These are phyloP conservation scores for Carollia perspicillata DNA, from an alignment of 2,113 vertebrate genomes.

Conservation along the genomic window DNA sequence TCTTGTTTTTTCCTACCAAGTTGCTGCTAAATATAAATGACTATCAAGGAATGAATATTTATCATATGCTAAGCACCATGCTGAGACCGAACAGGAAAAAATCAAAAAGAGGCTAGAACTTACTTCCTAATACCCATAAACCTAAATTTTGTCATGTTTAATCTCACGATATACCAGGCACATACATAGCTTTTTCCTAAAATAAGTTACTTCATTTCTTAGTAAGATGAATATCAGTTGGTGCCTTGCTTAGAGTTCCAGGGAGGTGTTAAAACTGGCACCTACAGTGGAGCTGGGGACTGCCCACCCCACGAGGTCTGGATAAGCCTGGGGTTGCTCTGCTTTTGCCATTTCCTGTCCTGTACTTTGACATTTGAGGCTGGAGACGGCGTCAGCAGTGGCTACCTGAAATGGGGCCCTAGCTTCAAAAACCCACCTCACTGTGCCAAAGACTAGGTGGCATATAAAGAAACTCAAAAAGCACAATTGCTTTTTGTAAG, in stretches of 20 bases:
- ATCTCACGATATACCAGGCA: not conserved
- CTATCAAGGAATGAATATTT: not conserved
- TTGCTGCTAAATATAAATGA: not conserved
- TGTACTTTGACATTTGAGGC: not conserved
- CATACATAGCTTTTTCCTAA: not conserved
- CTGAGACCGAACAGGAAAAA: not conserved
- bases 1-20: not conserved
- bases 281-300: not conserved
- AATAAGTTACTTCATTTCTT: not conserved
- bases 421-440: not conserved
- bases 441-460: not conserved
- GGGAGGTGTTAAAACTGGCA: not conserved
- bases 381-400: not conserved
- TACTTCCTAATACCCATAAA: not conserved
- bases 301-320: accelerated
- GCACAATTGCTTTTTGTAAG: not conserved
- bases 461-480: not conserved
- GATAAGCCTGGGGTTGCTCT: not conserved
- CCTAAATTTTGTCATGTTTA: not conserved
- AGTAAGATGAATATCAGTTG: not conserved
- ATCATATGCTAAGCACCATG: not conserved
- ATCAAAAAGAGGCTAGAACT: not conserved
- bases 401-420: not conserved
- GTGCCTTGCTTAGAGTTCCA: not conserved
- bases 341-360: not conserved